Base-by-base conservation (phyloP, 2,888 invertebrate genomes). In the Euproctis similis region DNA sequence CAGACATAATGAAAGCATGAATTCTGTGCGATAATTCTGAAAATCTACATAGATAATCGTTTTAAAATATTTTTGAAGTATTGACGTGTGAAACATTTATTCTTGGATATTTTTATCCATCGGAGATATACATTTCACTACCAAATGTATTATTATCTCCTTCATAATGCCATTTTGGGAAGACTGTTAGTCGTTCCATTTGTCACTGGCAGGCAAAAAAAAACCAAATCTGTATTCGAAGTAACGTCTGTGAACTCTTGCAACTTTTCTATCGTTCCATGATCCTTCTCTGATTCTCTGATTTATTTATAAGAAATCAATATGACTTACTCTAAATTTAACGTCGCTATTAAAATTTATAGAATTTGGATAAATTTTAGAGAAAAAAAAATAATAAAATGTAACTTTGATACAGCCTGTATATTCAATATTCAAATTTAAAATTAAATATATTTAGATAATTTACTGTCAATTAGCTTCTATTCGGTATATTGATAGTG, bases 401-500 rank as follows among this genome's bases (percentile, higher is more conserved):
- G 49, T 47, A 50, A 35, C 37, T 53, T 44, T 35, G 45, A 51
- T 57, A 59, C 59, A 64, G 62, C 58, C 59, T 59, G 64, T 53
- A 24, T 52, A 45, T 46, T 57, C 37, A 40, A 53, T 4, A 50
- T 55, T 36, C 49, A 57, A 57, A n/a, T n/a, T n/a, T n/a, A n/a
- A n/a, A n/a, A n/a, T n/a, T n/a, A 55, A 55, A 53, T 54, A 47
- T 49, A 12, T 59, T 37, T 6, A 47, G 51, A 52, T 38, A 47
- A 48, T 46, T 42, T 43, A 51, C 45, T 51, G 55, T 50, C 41
- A 44, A 47, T 53, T 67, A 71, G 70, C 70, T 61, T 70, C 68
- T 70, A 57, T 61, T 60, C 52, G 66, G 63, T 62, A 39, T 61
- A 58, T 58, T 51, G 62, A 51, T 56, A 53, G 43, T 49, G 52